Percentiles rank a stretch among this genome's conserved stretches.
Evolutionary conservation across 1,140 invertebrate species (phyloP).

Genomic region (Zaprionus davidi): DNA sequence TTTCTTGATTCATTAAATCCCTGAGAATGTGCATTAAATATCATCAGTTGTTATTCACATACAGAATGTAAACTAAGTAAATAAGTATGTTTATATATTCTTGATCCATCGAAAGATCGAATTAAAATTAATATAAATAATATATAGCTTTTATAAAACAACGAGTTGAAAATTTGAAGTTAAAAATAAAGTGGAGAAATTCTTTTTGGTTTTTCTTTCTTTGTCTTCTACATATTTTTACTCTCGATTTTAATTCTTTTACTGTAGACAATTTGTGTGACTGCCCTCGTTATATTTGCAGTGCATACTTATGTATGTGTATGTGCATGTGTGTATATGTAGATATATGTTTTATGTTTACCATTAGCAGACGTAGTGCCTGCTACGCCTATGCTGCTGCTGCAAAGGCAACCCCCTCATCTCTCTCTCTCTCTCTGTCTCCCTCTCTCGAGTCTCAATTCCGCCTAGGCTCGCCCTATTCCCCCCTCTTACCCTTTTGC

Average conservation of each 20-base stretch:
- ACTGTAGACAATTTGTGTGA: neutral
- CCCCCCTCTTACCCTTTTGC: neutral
- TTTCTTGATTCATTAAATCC: too few species aligned
- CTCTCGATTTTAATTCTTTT: neutral
- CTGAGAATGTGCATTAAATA: too few species aligned
- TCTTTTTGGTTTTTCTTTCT: too few species aligned
- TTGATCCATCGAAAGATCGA: too few species aligned
- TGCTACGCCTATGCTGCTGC: conserved; percentile 19
- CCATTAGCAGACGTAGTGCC: conserved; percentile 47
- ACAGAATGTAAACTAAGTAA: too few species aligned
- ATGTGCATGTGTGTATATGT: conserved; percentile 19
- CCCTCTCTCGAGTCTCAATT: neutral
- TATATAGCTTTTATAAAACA: too few species aligned
- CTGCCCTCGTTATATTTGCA: conserved; percentile 1
- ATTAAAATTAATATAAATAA: too few species aligned
- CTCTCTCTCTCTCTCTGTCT: too few species aligned
- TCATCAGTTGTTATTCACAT: too few species aligned
- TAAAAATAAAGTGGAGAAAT: too few species aligned
- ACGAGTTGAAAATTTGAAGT: too few species aligned
- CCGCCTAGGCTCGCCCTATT: neutral
- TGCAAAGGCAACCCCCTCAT: neutral
- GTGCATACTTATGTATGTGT: conserved; percentile 4
- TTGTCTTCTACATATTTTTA: neutral
- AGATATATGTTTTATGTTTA: conserved; percentile 44
- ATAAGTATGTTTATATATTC: too few species aligned